Evolutionary conservation across 2,888 invertebrate genomes (phyloP).

Genomic region (Ernsta delagoae): DNA sequence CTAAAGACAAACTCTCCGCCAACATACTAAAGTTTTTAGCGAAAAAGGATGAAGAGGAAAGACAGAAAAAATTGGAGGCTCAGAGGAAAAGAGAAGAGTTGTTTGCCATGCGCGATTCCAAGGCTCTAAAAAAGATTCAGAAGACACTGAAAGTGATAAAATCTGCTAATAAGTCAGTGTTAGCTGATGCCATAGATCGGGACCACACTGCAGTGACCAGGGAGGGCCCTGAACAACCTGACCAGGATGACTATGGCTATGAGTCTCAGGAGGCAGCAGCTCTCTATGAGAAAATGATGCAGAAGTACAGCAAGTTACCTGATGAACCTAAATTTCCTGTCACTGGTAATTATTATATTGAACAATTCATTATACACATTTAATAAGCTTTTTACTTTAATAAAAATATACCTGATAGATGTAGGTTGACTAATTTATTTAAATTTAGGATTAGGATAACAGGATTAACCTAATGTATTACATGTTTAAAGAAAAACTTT

Average conservation of each 20-base stretch:
- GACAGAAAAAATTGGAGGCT: conserved; percentile 85
- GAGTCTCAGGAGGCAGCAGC: conserved; percentile 93
- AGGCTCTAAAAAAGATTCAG: conserved; percentile 89
- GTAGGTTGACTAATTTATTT: no score
- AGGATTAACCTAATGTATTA: no score
- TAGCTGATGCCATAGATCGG: conserved; percentile 92
- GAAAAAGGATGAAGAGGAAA: conserved; percentile 92
- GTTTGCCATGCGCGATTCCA: conserved; percentile 88
- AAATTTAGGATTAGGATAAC: no score
- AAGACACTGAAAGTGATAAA: conserved; percentile 94
- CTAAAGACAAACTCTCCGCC: conserved; percentile 87
- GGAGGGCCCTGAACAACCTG: conserved; percentile 91
- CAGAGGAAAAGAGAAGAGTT: conserved; percentile 87
- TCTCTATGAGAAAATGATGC: conserved; percentile 93
- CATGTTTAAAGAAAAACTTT: no score
- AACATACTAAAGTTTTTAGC: conserved; percentile 94
- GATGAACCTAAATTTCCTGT: conserved; percentile 89
- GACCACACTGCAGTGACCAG: conserved; percentile 91
- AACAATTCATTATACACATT: no score
- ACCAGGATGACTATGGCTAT: conserved; percentile 96
- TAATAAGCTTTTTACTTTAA: no score
- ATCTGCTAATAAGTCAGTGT: conserved; percentile 94
- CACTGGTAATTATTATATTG: conserved; percentile 55
- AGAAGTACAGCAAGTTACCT: conserved; percentile 90
- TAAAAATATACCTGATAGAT: no score